Conservation (phyloP, 2,113 vertebrate species). For the Pteruthius melanotis region DNA sequence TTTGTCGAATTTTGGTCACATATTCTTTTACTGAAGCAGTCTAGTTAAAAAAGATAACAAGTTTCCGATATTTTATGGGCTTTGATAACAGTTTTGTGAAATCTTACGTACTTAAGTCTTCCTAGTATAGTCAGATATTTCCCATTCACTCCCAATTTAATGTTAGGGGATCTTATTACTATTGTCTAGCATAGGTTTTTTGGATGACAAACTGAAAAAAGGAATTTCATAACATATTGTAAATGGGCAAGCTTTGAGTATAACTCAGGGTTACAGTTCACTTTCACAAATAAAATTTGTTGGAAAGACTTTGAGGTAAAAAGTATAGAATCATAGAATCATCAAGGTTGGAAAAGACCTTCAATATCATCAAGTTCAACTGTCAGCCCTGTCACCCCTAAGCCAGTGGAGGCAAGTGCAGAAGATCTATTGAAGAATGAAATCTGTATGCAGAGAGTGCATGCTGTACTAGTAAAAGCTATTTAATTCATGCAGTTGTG, state of each 20-base stretch:
- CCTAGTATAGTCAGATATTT: not conserved
- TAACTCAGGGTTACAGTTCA: not conserved
- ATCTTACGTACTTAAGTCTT: not conserved
- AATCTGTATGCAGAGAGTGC: not conserved
- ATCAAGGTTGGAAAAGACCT: not conserved
- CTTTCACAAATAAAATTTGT: not conserved
- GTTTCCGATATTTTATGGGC: not conserved
- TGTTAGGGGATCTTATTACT: not conserved
- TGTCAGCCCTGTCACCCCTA: not conserved
- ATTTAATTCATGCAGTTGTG: not conserved
- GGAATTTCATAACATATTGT: not conserved
- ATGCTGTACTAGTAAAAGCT: not conserved
- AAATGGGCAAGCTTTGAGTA: not conserved
- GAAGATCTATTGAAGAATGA: not conserved
- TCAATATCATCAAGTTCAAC: not conserved
- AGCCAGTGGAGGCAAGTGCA: not conserved
- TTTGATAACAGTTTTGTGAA: not conserved
- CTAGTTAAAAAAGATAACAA: not conserved
- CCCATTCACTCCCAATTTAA: not conserved
- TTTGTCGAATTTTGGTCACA: not conserved
- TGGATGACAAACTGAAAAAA: not conserved
- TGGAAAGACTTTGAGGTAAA: not conserved
- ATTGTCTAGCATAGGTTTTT: not conserved
- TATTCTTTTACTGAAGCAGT: not conserved
- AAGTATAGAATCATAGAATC: not conserved